Evolutionary conservation across 2,113 vertebrate genomes (phyloP).

Genomic region (Garra rufa): DNA sequence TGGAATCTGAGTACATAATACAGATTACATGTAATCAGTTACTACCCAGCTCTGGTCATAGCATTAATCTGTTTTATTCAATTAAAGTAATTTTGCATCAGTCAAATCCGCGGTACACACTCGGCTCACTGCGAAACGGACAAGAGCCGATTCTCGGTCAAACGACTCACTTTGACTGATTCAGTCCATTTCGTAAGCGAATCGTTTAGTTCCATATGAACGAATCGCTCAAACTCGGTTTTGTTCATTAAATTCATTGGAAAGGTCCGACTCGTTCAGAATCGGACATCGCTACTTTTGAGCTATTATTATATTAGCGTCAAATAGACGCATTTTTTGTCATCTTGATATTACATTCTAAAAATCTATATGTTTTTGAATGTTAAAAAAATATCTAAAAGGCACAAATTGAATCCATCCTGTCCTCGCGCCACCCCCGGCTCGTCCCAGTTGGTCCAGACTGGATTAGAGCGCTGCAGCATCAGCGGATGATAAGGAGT

Average conservation of each 20-base stretch:
- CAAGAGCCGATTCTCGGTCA: background rate
- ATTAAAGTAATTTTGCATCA: background rate
- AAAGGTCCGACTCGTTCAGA: background rate
- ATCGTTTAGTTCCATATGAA: too few species aligned
- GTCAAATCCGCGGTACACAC: background rate
- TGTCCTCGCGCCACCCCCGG: conserved; percentile 22
- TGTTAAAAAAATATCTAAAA: background rate
- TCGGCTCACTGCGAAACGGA: background rate
- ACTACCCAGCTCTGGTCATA: too few species aligned
- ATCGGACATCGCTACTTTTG: background rate
- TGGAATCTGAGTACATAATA: too few species aligned
- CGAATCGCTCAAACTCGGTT: background rate
- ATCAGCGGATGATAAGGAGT: conserved; percentile 50
- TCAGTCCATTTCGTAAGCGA: background rate
- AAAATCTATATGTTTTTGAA: background rate
- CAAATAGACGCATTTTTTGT: background rate
- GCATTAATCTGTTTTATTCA: too few species aligned
- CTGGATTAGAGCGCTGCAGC: conserved; percentile 53
- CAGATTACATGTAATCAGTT: too few species aligned
- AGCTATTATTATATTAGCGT: background rate
- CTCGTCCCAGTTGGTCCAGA: conserved; percentile 40
- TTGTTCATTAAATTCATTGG: background rate
- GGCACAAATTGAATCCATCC: background rate
- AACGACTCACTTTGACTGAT: background rate
- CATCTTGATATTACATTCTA: too few species aligned